A percentile compares a stretch with the other conserved stretches of the same genome.
These are phyloP conservation scores for Caenorhabditis angaria DNA, from an alignment of 2,888 invertebrate species.

Conservation along the genomic window DNA sequence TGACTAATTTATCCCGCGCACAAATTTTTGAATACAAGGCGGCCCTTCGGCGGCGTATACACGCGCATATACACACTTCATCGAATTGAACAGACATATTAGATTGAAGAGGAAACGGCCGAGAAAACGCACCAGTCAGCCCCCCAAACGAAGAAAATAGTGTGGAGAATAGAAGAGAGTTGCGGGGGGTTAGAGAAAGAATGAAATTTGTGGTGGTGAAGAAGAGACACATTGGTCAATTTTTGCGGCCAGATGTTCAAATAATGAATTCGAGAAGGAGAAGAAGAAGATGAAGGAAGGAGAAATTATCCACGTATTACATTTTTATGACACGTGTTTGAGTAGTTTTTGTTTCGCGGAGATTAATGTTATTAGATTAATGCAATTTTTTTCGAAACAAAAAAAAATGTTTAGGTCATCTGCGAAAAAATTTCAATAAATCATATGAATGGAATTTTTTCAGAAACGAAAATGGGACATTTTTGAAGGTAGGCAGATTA, in stretches of 20 bases:
- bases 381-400: neutral
- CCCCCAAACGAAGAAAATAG: neutral
- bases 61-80: conserved; percentile 2
- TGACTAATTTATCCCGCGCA: neutral
- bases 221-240: conserved; percentile 4
- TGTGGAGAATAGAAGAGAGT: neutral
- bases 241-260: conserved; percentile 42
- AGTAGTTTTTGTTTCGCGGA: neutral
- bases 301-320: neutral
- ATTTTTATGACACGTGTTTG: neutral
- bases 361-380: neutral
- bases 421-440: too few relatives aligned
- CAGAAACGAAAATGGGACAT: too few relatives aligned
- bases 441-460: too few relatives aligned
- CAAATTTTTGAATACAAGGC: neutral
- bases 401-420: neutral
- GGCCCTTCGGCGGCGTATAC: neutral
- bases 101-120: conserved; percentile 5
- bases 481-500: too few relatives aligned
- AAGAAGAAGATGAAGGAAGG: neutral
- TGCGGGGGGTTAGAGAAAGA: neutral
- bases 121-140: neutral
- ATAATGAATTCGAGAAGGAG: conserved; percentile 33
- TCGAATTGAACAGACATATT: conserved; percentile 5
- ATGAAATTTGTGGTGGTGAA: neutral